phyloP scores from a whole-genome alignment of 2,888 invertebrate species.

The Scaptodrosophila latifasciaeformis region DNA sequence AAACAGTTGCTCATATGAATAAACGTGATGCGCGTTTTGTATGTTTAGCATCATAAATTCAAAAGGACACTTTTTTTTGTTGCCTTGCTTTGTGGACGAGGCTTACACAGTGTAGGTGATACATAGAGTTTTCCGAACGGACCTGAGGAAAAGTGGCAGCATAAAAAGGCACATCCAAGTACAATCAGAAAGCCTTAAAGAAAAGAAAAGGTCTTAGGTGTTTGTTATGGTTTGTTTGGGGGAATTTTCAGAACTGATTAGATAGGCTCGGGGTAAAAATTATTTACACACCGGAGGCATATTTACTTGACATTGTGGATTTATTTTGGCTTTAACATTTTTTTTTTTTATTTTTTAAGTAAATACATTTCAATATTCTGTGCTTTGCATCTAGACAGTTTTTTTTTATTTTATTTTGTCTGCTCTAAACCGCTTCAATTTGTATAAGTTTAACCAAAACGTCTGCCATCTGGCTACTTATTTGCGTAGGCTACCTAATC shows the following conservation, averaged over 20 bases:
- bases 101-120: not conserved
- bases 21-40: conserved; percentile 35
- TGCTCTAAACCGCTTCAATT: conserved; percentile 47
- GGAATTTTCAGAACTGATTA: too few relatives aligned
- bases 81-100: not conserved
- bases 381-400: not conserved
- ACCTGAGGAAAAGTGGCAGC: too few relatives aligned
- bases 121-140: too few relatives aligned
- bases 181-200: not conserved
- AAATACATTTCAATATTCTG: not conserved
- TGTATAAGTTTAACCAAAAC: conserved; percentile 46
- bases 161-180: not conserved
- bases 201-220: too few relatives aligned
- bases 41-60: conserved; percentile 50
- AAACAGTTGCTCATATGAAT: conserved; percentile 46
- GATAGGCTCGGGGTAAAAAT: too few relatives aligned
- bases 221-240: too few relatives aligned
- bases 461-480: conserved; percentile 22
- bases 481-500: conserved; percentile 3
- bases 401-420: not conserved
- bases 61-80: conserved; percentile 45
- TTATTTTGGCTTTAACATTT: too few relatives aligned
- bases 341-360: too few relatives aligned
- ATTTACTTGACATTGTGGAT: too few relatives aligned
- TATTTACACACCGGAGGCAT: too few relatives aligned